A percentile compares a stretch with the other conserved stretches of the same genome.
These are phyloP conservation scores for Acrobasis repandana DNA, from an alignment of 2,888 invertebrate genomes.

Conservation along the genomic window DNA sequence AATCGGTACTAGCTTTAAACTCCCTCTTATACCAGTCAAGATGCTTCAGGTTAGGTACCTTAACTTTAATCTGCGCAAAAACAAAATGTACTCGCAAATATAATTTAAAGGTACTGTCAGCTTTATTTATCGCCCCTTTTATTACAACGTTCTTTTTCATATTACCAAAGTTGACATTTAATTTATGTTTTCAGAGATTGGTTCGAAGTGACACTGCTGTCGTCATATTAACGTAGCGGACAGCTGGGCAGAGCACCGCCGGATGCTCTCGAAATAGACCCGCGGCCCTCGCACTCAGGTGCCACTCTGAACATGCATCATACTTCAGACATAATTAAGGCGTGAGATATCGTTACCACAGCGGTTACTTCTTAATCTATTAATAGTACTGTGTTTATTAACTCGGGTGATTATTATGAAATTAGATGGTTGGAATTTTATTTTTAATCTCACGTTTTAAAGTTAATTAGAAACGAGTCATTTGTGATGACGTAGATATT, in stretches of 20 bases:
- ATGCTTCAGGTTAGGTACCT: too few species aligned
- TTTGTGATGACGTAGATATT: background rate
- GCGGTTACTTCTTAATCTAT: constrained; percentile 31
- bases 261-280: constrained; percentile 76
- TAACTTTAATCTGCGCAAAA: too few species aligned
- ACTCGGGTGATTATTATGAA: background rate
- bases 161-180: constrained; percentile 60
- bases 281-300: constrained; percentile 53
- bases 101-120: background rate
- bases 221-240: constrained; percentile 72
- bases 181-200: constrained; percentile 64
- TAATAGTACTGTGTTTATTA: constrained; percentile 6
- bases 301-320: constrained; percentile 63
- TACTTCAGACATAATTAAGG: constrained; percentile 56
- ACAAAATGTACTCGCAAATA: background rate
- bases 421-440: background rate
- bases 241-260: constrained; percentile 72
- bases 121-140: constrained; percentile 9
- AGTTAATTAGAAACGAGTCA: background rate
- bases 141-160: constrained; percentile 29
- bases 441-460: background rate
- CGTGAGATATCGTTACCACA: constrained; percentile 50
- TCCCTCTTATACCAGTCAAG: too few species aligned
- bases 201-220: constrained; percentile 65
- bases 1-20: too few species aligned